Conservation (phyloP, 2,888 invertebrate species). For the Gari tellinella region DNA sequence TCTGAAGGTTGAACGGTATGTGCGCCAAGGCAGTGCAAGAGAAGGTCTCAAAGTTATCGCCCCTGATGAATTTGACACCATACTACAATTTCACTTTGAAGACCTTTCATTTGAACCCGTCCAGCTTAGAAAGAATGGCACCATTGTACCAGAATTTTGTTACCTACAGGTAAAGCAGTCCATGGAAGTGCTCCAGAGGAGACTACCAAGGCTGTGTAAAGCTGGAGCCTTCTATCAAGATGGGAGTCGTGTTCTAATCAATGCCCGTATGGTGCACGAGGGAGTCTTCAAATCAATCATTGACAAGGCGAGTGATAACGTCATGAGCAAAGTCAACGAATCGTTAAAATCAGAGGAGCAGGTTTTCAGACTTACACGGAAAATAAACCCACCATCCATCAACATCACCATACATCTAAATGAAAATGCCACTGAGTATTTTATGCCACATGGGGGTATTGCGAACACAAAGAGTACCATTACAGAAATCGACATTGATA, state of each 20-base stretch:
- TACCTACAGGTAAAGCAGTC: constrained; percentile 15
- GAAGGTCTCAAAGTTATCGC: constrained; percentile 58
- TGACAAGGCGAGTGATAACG: constrained; percentile 10
- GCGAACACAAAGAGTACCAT: constrained; percentile 5
- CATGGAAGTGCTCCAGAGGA: neutral
- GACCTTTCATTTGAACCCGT: constrained; percentile 16
- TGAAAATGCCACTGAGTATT: constrained; percentile 15
- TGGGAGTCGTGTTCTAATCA: constrained; percentile 15
- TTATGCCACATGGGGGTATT: constrained; percentile 18
- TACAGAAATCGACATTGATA: constrained; percentile 55
- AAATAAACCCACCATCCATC: constrained; percentile 45
- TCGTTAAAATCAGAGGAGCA: constrained; percentile 1
- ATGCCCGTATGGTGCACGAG: constrained; percentile 34
- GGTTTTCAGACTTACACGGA: constrained; percentile 26
- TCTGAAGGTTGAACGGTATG: constrained; percentile 38
- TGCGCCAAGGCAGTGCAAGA: constrained; percentile 58
- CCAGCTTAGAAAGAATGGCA: constrained; percentile 1
- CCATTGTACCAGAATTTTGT: constrained; percentile 33
- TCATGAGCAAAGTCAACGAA: neutral
- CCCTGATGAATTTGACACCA: constrained; percentile 58
- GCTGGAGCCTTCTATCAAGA: constrained; percentile 19
- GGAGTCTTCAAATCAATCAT: constrained; percentile 43
- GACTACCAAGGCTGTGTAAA: constrained; percentile 24
- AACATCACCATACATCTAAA: constrained; percentile 41
- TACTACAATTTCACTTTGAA: constrained; percentile 50